Base-by-base conservation (phyloP, 1,140 invertebrate genomes). In the Colletes gigas region DNA sequence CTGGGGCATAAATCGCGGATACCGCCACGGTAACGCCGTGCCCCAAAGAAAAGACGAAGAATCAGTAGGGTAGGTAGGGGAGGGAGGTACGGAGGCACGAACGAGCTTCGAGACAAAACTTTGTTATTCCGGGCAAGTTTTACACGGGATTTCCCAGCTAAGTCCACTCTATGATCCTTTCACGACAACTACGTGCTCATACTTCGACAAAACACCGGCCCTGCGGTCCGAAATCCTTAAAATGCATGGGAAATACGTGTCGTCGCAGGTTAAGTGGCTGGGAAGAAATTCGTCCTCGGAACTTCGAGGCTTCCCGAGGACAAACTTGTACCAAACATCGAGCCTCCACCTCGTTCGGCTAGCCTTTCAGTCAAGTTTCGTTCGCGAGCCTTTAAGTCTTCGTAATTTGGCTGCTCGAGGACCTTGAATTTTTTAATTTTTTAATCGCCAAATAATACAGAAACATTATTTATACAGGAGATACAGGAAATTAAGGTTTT, bases 141-240 rank as follows among this genome's bases (percentile, higher is more conserved):
- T 92, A 91, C 90, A 90, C 89, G 90, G 92, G 92, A 93, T 93
- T 91, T 91, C 65, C 82, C 78, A 85, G 90, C 91, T 93, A 93
- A 93, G 92, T 93, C 92, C 92, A 92, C 90, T 93, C 91, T 89
- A 93, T 92, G 92, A 93, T 93, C 92, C 91, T 93, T 93, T 89
- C 89, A 89, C 88, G 91, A 87, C 90, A 92, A 93, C 90, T 93
- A 93, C 92, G 92, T 92, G 91, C 92, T 91, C 91, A 92, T 92
- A 93, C 91, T 93, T 92, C 91, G 91, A 92, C 92, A 92, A 92
- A 92, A 92, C 91, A 92, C 84, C 81, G 66, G 65, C 83, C 87
- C 90, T 88, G 89, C 86, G 90, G 90, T 93, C 91, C 90, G 89
- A 93, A 93, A 92, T 92, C 91, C 91, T 92, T 89, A 89, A 92